Evolutionary conservation across 2,888 invertebrate genomes (phyloP), one percentile per base, ranked within the genome.

Genomic region (Teinopalpus imperialis): DNA sequence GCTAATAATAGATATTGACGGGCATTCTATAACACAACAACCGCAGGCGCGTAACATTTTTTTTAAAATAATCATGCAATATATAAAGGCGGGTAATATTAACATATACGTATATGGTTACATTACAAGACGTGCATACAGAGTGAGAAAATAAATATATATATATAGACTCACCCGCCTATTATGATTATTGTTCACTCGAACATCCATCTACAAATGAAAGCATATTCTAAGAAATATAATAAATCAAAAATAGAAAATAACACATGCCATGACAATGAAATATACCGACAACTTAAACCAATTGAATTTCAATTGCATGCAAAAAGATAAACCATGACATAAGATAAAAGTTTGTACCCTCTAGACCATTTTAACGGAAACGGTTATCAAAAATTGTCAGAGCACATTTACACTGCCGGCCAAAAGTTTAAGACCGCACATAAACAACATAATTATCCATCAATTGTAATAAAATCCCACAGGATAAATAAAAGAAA

Each of bases 191-290:
- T 74, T 89, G 88, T 82, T 89, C 85, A 83, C 82, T 81, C 89
- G 85, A 66, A 78, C 88, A 87, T 89, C 89, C 88, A 89, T 89
- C 89, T 89, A 89, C 85, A 88, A 89, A 89, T 74, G 80, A 89
- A 83, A 88, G 79, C 76, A 86, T 81, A 81, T 73, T 74, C 81
- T 85, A 81, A 80, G 66, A 75, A 74, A 61, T 49, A 27, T 43
- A 32, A 48, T 49, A 56, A 42, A 52, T 20, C 18, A 44, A 52
- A 45, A 50, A 54, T 44, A 51, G 57, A 47, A 44, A 51, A 55
- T 53, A 54, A 44, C 48, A 49, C 54, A 56, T 48, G 48, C 53
- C 32, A 32, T 21, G 37, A 30, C 32, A 51, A 48, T 29, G 8
- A 30, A 2, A 24, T 24, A n/a, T n/a, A n/a, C n/a, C n/a, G n/a